These are phyloP conservation scores for Centropus bengalensis DNA, from an alignment of 2,113 vertebrate species.

Conservation along the genomic window DNA sequence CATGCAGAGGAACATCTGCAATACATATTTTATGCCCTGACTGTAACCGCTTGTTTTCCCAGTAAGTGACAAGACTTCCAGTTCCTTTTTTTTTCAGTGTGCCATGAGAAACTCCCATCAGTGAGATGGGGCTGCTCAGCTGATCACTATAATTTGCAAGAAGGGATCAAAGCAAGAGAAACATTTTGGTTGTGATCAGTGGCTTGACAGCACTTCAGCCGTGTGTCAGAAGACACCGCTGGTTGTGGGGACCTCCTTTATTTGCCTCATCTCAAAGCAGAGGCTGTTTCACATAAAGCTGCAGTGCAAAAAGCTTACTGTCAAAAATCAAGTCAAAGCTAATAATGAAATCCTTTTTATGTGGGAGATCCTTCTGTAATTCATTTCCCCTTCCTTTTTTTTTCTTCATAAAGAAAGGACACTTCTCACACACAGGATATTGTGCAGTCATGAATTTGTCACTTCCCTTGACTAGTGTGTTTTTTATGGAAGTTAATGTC, in stretches of 20 bases:
- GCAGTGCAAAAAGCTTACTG: background rate
- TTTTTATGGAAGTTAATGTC: background rate
- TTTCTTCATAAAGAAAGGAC: background rate
- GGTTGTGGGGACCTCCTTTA: background rate
- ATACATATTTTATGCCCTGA: background rate
- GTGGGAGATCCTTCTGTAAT: background rate
- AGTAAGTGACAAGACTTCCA: background rate
- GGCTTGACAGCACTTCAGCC: background rate
- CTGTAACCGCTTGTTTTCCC: background rate
- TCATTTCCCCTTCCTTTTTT: background rate
- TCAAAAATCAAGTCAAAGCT: background rate
- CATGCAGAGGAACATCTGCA: background rate
- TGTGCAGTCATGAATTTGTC: background rate
- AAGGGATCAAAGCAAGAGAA: background rate
- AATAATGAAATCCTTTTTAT: background rate
- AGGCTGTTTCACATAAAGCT: background rate
- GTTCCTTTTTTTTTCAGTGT: background rate
- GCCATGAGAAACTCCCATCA: fast-evolving
- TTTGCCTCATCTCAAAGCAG: background rate
- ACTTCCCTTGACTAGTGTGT: background rate
- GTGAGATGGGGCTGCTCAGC: background rate
- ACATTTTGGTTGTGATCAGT: background rate
- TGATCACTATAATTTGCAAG: background rate
- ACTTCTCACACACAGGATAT: slow-evolving; percentile 10
- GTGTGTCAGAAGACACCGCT: background rate